These are phyloP conservation scores for Hemaris fuciformis DNA, from an alignment of 2,888 invertebrate species.

Conservation along the genomic window DNA sequence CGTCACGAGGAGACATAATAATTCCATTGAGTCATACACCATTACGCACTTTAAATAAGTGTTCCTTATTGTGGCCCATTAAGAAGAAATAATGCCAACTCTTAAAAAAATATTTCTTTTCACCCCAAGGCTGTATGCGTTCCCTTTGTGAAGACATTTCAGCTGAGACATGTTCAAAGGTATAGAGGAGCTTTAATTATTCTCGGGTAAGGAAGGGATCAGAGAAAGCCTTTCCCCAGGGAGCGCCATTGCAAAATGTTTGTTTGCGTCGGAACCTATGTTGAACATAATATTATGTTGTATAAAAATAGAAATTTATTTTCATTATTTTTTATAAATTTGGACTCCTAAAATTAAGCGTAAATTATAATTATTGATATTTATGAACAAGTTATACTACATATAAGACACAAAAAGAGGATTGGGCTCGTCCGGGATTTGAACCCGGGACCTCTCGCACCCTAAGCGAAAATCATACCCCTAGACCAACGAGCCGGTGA, in stretches of 20 bases:
- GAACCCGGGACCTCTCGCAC: slow-evolving; percentile 83
- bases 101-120: slow-evolving; percentile 47
- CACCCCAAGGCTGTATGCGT: slow-evolving; percentile 57
- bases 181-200: slow-evolving; percentile 69
- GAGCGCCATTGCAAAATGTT: slow-evolving; percentile 38
- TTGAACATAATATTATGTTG: slow-evolving; percentile 26
- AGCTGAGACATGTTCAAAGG: slow-evolving; percentile 61
- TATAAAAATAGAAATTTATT: background rate
- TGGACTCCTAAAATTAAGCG: background rate
- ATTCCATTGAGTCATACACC: background rate
- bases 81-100: background rate
- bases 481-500: slow-evolving; percentile 80
- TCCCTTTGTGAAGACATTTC: slow-evolving; percentile 59
- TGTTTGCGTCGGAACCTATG: slow-evolving; percentile 43
- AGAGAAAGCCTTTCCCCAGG: slow-evolving; percentile 41
- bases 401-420: slow-evolving; percentile 16
- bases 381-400: background rate
- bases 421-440: slow-evolving; percentile 81
- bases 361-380: background rate
- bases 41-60: slow-evolving; percentile 10
- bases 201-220: slow-evolving; percentile 43
- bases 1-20: background rate
- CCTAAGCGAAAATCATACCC: slow-evolving; percentile 83
- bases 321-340: background rate
- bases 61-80: slow-evolving; percentile 10